Base-by-base conservation (phyloP, 2,888 invertebrate genomes). In the Andrena fulva region DNA sequence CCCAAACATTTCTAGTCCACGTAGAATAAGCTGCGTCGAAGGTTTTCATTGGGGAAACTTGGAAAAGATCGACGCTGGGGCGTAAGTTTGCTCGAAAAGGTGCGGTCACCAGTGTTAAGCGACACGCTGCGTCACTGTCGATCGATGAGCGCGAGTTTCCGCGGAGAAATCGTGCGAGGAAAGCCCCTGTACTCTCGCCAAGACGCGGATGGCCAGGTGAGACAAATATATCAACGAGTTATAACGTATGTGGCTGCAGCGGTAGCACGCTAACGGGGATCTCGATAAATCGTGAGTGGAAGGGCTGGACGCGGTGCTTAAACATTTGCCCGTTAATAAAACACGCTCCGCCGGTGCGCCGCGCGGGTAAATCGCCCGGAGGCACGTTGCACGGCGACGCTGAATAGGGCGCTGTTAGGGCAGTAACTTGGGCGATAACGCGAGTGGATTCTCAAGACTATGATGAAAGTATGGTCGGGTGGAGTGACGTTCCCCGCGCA, bases 291-390 rank as follows among this genome's bases (percentile, higher is more conserved):
- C 80, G 78, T 50, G 66, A 59, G 66, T 60, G 68, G 64, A 70
- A 50, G 63, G 64, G 64, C 69, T 24, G 6, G 20, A 10, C 16
- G 56, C 16, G 56, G 50, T 59, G 73, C 76, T 84, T 74, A 74
- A 86, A 86, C 80, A 80, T 87, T 86, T 85, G 84, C 71, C 62
- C 77, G 73, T 87, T 86, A 80, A 87, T 87, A 83, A 87, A 84
- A 87, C 75, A 84, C 69, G 69, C 66, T 80, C 73, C 64, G 64
- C 71, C 60, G 69, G 20, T 64, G 52, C 56, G 12, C 62, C 29
- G 33, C 31, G 50, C n/a, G 16, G 12, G 27, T 56, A 79, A 69
- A 77, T 79, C 27, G 66, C n/a, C n/a, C 48, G 27, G n/a, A 33
- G 42, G 20, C 48, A 35, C 52, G 12, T 12, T 20, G 33, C n/a